These are phyloP conservation scores for Augiades crinisus DNA, from an alignment of 2,888 invertebrate genomes.

Conservation along the genomic window DNA sequence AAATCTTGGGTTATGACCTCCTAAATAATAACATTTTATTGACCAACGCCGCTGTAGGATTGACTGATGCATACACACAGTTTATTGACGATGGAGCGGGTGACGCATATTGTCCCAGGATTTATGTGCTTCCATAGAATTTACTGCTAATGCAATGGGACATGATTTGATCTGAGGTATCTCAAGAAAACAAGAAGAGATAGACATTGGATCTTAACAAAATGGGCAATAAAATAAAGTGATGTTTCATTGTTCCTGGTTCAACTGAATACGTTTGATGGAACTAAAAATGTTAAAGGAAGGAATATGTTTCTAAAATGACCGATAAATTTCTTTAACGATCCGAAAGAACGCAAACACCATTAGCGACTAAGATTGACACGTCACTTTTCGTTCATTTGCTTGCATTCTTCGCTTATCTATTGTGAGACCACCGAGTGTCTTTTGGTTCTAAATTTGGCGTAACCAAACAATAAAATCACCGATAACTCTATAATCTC, in stretches of 20 bases:
- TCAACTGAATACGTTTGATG: too few species aligned
- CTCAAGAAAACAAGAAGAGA: too few species aligned
- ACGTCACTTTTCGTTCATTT: constrained; percentile 30
- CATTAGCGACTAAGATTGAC: constrained; percentile 10
- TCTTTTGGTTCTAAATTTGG: constrained; percentile 38
- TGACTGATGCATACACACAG: constrained; percentile 65
- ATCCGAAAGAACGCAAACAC: constrained; percentile 3
- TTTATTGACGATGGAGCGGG: constrained; percentile 55
- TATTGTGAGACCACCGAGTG: constrained; percentile 37
- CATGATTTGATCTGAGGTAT: constrained; percentile 35
- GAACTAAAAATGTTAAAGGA: background rate
- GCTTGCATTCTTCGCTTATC: constrained; percentile 24
- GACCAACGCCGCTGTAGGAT: constrained; percentile 56
- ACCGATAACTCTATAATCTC: constrained; percentile 31
- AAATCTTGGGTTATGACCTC: constrained; percentile 76
- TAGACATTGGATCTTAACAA: background rate
- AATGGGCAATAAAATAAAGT: constrained; percentile 2
- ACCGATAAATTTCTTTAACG: background rate
- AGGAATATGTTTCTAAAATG: background rate
- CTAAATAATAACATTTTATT: constrained; percentile 78
- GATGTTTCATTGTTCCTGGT: background rate
- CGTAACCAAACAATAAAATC: constrained; percentile 34
- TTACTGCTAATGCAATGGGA: constrained; percentile 65
- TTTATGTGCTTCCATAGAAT: constrained; percentile 63
- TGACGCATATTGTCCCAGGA: constrained; percentile 54